phyloP scores from a whole-genome alignment of 2,888 invertebrate species.

The Linyphia triangularis region DNA sequence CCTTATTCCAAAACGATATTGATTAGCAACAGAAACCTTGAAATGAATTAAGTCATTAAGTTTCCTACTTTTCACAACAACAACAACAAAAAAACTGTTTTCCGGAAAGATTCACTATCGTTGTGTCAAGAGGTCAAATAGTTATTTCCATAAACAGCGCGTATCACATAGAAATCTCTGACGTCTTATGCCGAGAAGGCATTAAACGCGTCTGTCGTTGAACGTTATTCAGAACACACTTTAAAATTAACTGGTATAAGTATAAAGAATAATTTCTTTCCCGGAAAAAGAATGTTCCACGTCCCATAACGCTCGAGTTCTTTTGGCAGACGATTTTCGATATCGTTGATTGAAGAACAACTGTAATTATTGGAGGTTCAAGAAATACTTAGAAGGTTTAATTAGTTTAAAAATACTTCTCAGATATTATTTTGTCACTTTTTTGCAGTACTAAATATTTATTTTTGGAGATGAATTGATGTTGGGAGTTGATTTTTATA shows the following conservation, averaged over 20 bases:
- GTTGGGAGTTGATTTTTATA: too few relatives aligned
- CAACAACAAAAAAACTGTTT: not conserved
- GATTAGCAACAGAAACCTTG: not conserved
- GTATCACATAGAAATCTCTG: not conserved
- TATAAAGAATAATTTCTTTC: not conserved
- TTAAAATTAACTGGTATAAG: not conserved
- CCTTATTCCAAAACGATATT: too few relatives aligned
- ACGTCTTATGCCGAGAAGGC: not conserved
- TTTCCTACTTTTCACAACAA: not conserved
- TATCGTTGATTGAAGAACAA: too few relatives aligned
- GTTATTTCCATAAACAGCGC: not conserved
- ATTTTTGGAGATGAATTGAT: too few relatives aligned
- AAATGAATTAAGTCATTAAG: not conserved
- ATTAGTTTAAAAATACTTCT: too few relatives aligned
- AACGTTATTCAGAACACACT: not conserved
- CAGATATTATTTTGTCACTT: too few relatives aligned
- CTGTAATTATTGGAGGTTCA: too few relatives aligned
- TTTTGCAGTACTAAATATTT: too few relatives aligned
- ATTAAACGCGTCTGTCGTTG: not conserved
- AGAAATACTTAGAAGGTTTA: too few relatives aligned
- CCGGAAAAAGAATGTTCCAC: not conserved
- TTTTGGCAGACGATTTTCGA: not conserved
- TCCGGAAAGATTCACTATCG: not conserved
- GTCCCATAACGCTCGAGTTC: not conserved
- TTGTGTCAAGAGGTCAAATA: not conserved